phyloP scores from a whole-genome alignment of 2,113 vertebrate species.

The Archilochus colubris region DNA sequence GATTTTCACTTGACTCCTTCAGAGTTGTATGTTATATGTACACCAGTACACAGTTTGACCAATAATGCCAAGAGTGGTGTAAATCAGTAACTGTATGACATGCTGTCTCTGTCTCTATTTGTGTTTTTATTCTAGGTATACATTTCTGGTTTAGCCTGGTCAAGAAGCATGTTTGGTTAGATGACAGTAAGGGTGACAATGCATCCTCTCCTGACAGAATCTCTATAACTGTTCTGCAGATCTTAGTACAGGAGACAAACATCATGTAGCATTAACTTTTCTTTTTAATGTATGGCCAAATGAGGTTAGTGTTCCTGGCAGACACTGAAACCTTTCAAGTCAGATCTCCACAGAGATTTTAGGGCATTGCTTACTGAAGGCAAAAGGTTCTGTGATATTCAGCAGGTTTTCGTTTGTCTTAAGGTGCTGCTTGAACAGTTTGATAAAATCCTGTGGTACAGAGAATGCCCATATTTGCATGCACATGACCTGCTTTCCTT shows the following conservation, averaged over 20 bases:
- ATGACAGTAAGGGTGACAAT: background rate
- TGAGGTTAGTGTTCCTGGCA: background rate
- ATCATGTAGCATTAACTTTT: background rate
- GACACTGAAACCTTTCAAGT: background rate
- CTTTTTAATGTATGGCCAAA: background rate
- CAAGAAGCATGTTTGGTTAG: background rate
- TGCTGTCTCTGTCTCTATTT: background rate
- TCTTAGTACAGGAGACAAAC: background rate
- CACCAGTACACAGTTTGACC: background rate
- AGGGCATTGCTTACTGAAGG: background rate
- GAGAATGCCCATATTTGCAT: background rate
- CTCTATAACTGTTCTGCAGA: background rate
- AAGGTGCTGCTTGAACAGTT: background rate
- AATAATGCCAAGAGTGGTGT: background rate
- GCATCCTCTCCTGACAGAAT: background rate
- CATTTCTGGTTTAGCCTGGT: background rate
- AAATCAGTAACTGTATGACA: background rate
- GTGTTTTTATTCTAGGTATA: background rate
- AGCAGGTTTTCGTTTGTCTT: slow-evolving; percentile 11
- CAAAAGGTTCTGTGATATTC: background rate
- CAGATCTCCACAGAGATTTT: background rate
- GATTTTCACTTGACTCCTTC: background rate
- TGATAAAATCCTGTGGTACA: background rate
- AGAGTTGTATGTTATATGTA: background rate
- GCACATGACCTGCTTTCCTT: slow-evolving; percentile 32